Conservation (phyloP, 1,140 invertebrate genomes). For the Drosophila sulfurigaster region DNA sequence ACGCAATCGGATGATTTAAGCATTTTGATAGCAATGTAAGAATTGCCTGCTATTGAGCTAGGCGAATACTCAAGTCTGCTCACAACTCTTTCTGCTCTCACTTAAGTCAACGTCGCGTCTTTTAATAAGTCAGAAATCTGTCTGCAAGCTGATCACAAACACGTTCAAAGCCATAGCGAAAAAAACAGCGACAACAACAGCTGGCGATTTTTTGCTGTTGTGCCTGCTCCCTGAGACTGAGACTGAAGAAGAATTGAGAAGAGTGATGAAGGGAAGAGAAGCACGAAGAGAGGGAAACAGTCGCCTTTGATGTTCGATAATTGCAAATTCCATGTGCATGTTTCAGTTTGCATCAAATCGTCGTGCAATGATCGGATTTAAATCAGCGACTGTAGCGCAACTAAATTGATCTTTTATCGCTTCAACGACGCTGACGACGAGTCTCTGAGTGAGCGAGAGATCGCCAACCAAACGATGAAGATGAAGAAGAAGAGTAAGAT, state of each 20-base stretch:
- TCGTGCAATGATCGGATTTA: constrained; percentile 82
- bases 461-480: too few species aligned
- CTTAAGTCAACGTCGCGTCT: not conserved
- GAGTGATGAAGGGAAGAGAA: not conserved
- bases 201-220: constrained; percentile 20
- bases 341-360: constrained; percentile 83
- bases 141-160: constrained; percentile 14
- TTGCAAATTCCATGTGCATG: constrained; percentile 83
- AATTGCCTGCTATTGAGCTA: not conserved
- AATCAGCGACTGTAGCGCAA: constrained; percentile 78
- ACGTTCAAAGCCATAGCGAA: constrained; percentile 6
- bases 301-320: constrained; percentile 79
- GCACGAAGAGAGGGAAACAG: not conserved
- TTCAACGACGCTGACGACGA: constrained; percentile 62
- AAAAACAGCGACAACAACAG: not conserved
- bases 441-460: not conserved
- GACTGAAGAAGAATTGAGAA: too few species aligned
- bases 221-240: not conserved
- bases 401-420: constrained; percentile 84
- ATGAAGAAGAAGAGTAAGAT: not conserved
- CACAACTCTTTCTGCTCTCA: not conserved
- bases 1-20: not conserved
- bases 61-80: not conserved
- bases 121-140: constrained; percentile 4
- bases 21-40: not conserved